Base-by-base conservation (phyloP, 2,888 invertebrate species). In the Cartodere bifasciata region DNA sequence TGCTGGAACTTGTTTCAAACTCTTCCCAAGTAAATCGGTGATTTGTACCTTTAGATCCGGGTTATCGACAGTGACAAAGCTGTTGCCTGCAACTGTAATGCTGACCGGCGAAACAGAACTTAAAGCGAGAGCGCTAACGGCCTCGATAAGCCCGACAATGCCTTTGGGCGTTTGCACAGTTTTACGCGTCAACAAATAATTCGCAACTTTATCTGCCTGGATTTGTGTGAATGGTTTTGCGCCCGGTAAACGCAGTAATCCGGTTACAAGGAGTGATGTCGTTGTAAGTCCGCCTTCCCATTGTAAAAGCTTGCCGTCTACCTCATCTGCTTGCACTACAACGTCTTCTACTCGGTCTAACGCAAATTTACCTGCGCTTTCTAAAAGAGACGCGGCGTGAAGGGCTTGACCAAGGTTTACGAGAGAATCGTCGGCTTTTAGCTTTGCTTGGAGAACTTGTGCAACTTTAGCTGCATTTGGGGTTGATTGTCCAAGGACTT, bases 291-390 rank as follows among this genome's bases (percentile, higher is more conserved):
- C 88, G 16, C 88, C 87, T 58, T 95, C 95, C 60, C 91, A 95
- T 64, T 94, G 85, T 38, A 90, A 64, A 47, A 82, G 76, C 48
- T 75, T 75, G 7, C 84, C 80, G 61, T 94, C 87, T 16, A 54
- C 81, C 68, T 95, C 94, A 62, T 97, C 95, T 2, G 94, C 94
- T 51, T 94, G 91, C 3, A 86, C 79, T 36, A 95, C 67, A n/a
- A 86, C 81, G 55, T 92, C 90, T 60, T 92, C 91, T 13, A 92
- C 78, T 31, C 85, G 75, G 36, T 83, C 75, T 23, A 73, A 70
- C 23, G 70, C 67, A 50, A 75, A 74, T 26, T 64, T 67, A 10
- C 78, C 77, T 34, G 75, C 75, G 41, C 68, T 69, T 17, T 51
- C 52, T 42, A 91, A 63, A 40, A 78, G 70, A 24, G 83, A 66